Conservation (phyloP, 1,140 invertebrate genomes). For the Drosophila azteca region DNA sequence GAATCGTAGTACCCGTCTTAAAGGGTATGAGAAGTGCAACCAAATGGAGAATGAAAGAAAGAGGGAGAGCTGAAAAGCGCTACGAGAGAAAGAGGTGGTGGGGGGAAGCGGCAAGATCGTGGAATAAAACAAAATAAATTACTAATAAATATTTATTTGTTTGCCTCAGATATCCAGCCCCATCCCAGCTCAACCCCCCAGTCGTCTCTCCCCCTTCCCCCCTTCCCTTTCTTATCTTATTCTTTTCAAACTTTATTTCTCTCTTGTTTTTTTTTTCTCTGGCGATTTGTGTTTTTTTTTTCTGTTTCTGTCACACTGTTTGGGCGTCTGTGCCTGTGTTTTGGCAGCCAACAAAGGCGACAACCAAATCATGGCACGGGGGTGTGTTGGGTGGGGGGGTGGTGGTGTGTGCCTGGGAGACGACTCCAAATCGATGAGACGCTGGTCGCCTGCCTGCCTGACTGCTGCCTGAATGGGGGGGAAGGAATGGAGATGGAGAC, state of each 20-base stretch:
- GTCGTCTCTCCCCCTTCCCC: neutral
- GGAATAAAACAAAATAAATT: constrained; percentile 69
- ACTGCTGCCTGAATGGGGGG: neutral
- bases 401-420: too few relatives aligned
- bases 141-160: constrained; percentile 72
- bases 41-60: constrained; percentile 11
- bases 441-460: constrained; percentile 28
- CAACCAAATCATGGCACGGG: constrained; percentile 19
- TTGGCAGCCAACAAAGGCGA: constrained; percentile 62
- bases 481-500: constrained; percentile 26
- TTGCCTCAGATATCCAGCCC: constrained; percentile 26
- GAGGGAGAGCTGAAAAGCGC: constrained; percentile 14
- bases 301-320: constrained; percentile 19
- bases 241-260: constrained; percentile 36
- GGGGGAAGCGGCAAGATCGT: neutral
- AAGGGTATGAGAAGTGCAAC: constrained; percentile 23
- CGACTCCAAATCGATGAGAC: constrained; percentile 65
- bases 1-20: too few relatives aligned
- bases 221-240: constrained; percentile 36
- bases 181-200: too few relatives aligned
- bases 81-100: neutral
- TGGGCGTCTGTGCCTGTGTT: constrained; percentile 17
- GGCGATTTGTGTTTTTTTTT: constrained; percentile 42
- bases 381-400: neutral
- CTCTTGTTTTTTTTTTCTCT: constrained; percentile 24